Evolutionary conservation across 2,888 invertebrate species (phyloP).

Genomic region (Leptothorax acervorum): DNA sequence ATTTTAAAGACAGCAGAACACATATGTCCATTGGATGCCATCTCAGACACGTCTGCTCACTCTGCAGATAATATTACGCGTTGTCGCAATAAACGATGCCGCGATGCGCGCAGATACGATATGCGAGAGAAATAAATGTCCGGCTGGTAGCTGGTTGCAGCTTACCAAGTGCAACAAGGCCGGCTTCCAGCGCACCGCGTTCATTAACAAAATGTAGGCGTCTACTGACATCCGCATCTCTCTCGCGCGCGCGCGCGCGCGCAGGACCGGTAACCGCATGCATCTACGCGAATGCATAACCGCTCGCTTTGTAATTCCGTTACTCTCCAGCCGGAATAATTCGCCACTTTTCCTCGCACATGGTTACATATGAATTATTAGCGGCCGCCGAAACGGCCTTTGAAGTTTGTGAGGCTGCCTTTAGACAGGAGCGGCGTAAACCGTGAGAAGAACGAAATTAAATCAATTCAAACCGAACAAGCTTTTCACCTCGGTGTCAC

Average conservation of each 20-base stretch:
- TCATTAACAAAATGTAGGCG: conserved; percentile 45
- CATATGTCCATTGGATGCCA: background rate
- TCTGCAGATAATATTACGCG: background rate
- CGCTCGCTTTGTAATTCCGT: conserved; percentile 60
- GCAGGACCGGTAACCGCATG: background rate
- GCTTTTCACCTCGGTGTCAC: background rate
- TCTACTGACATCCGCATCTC: conserved; percentile 21
- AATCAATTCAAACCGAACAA: conserved; percentile 23
- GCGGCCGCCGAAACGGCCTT: conserved; percentile 59
- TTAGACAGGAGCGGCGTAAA: conserved; percentile 14
- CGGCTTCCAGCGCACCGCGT: conserved; percentile 21
- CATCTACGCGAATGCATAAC: conserved; percentile 42
- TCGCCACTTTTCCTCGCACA: conserved; percentile 60
- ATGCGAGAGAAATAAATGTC: conserved; percentile 30
- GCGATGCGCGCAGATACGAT: background rate
- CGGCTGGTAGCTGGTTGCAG: conserved; percentile 16
- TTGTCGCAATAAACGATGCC: conserved; percentile 6
- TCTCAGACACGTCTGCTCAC: background rate
- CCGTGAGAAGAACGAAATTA: conserved; percentile 21
- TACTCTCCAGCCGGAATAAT: conserved; percentile 57
- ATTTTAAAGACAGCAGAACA: background rate
- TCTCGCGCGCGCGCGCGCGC: background rate
- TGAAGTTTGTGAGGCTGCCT: conserved; percentile 50
- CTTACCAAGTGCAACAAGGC: conserved; percentile 21
- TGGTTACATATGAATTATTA: conserved; percentile 60